These are phyloP conservation scores for Sclerurus mexicanus DNA, from an alignment of 2,113 vertebrate species.

Conservation along the genomic window DNA sequence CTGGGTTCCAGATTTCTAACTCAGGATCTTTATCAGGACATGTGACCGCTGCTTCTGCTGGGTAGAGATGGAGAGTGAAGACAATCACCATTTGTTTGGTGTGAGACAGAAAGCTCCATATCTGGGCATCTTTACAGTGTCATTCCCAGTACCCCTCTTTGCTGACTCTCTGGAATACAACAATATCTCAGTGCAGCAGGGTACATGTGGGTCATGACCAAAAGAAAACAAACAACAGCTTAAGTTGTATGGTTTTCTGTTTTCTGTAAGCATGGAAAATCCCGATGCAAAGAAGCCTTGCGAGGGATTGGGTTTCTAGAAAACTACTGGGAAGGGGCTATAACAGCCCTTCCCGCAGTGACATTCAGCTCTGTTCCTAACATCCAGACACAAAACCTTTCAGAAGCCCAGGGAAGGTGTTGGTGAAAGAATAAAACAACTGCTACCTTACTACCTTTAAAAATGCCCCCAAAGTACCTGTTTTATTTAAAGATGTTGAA, in stretches of 20 bases:
- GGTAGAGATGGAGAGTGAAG: background rate
- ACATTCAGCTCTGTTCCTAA: background rate
- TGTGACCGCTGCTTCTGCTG: background rate
- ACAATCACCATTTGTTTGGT: background rate
- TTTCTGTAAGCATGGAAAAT: constrained; percentile 26
- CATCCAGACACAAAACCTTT: background rate
- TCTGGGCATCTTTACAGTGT: background rate
- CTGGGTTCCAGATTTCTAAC: constrained; percentile 87
- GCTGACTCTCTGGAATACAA: background rate
- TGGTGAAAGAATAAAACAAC: background rate
- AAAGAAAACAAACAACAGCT: constrained; percentile 15
- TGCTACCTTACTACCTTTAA: background rate
- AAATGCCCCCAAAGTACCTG: background rate
- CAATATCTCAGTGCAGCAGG: background rate
- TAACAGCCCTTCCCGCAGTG: background rate
- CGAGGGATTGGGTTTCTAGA: background rate
- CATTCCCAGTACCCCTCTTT: background rate
- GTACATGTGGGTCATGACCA: background rate
- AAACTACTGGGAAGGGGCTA: background rate
- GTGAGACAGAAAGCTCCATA: background rate
- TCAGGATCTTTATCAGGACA: constrained; percentile 87
- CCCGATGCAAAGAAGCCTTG: background rate
- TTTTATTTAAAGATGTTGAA: background rate
- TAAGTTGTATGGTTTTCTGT: background rate
- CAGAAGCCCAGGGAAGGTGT: background rate